These are phyloP conservation scores for Lissonota sp. DNA, from an alignment of 2,888 invertebrate genomes.

Conservation along the genomic window DNA sequence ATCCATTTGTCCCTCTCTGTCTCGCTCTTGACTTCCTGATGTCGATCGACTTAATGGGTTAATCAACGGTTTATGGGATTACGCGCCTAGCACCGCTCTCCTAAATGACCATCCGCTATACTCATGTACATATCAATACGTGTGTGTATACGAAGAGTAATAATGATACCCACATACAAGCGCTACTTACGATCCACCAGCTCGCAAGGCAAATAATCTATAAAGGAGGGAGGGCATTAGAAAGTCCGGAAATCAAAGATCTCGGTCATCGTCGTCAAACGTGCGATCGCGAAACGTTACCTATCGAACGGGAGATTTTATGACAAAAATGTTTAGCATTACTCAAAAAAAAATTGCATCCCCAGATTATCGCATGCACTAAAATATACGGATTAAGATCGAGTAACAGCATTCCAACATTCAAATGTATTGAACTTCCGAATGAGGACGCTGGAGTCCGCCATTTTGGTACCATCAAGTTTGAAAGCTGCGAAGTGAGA, in stretches of 20 bases:
- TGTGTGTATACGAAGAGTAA: not conserved
- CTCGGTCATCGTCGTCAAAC: constrained; percentile 38
- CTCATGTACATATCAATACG: not conserved
- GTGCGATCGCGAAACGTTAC: constrained; percentile 19
- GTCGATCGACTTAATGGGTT: constrained; percentile 69
- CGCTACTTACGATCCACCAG: constrained; percentile 20
- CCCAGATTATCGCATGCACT: too few species aligned
- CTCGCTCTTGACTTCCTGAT: constrained; percentile 63
- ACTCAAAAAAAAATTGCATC: too few species aligned
- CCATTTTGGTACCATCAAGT: too few species aligned
- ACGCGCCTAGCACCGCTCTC: constrained; percentile 48
- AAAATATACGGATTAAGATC: too few species aligned
- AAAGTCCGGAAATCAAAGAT: constrained; percentile 65
- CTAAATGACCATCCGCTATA: constrained; percentile 40
- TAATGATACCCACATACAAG: constrained; percentile 15
- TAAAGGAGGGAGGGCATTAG: constrained; percentile 35
- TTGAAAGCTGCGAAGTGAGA: too few species aligned
- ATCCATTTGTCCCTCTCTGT: constrained; percentile 52
- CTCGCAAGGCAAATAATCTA: constrained; percentile 25
- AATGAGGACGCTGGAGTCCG: too few species aligned
- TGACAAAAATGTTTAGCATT: too few species aligned
- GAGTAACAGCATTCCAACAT: too few species aligned
- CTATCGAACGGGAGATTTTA: constrained; percentile 1
- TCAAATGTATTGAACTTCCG: too few species aligned
- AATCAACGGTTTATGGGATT: constrained; percentile 70